A percentile compares a stretch with the other conserved stretches of the same genome.
phyloP scores from a whole-genome alignment of 2,113 vertebrate species.

The Todiramphus saurophagus region DNA sequence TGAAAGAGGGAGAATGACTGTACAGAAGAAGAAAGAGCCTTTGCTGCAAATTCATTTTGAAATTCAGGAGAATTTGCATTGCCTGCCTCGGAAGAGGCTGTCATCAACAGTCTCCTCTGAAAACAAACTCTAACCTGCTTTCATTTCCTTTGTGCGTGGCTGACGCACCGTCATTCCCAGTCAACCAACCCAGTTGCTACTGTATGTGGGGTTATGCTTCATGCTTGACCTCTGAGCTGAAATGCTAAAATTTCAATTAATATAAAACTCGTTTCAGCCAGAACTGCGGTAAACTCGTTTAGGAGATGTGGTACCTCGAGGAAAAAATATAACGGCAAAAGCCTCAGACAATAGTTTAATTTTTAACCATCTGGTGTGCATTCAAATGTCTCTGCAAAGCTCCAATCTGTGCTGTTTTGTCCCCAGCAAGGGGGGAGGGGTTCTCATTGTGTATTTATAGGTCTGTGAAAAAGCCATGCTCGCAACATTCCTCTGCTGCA shows the following conservation, averaged over 20 bases:
- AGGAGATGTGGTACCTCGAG: not conserved
- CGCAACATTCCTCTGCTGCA: not conserved
- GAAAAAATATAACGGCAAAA: not conserved
- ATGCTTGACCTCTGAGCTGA: not conserved
- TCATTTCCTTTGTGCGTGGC: not conserved
- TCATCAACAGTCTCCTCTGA: not conserved
- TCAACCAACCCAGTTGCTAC: not conserved
- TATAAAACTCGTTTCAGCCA: not conserved
- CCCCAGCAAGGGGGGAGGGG: not conserved
- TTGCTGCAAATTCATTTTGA: not conserved
- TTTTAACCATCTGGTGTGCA: not conserved
- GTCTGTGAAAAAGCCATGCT: not conserved
- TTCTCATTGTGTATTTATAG: not conserved
- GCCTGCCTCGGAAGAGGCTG: not conserved
- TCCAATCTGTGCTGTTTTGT: not conserved
- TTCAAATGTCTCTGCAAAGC: not conserved
- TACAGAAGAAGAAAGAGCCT: not conserved
- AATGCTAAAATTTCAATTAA: constrained; percentile 42
- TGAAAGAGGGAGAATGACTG: not conserved
- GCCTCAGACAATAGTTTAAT: not conserved
- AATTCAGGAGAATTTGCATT: not conserved
- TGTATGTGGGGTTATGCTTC: not conserved
- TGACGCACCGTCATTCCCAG: not conserved
- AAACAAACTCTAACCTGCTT: not conserved
- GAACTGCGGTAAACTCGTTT: not conserved